Conservation (phyloP, 2,888 invertebrate species). For the Metacarcinus magister region DNA sequence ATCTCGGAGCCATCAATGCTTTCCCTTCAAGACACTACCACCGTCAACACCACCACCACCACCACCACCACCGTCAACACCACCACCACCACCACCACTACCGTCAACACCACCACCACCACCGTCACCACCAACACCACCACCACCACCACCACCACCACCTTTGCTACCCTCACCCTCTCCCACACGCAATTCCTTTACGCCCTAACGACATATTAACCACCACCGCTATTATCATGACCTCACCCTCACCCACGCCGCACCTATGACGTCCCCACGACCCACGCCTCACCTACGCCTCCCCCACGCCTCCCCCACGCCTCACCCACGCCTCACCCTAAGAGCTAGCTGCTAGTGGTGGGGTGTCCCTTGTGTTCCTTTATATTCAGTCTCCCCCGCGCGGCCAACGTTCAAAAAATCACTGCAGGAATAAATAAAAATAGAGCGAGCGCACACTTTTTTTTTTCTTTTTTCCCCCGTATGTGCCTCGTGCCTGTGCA, state of each 20-base stretch:
- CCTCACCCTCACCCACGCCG: too few relatives aligned
- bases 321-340: not conserved
- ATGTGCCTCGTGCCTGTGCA: not conserved
- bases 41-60: not conserved
- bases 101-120: not conserved
- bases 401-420: not conserved
- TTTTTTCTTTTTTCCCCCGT: not conserved
- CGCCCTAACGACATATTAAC: constrained; percentile 27
- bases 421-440: not conserved
- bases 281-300: not conserved
- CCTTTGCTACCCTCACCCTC: not conserved
- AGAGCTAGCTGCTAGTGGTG: not conserved
- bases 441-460: not conserved
- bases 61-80: not conserved
- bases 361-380: not conserved
- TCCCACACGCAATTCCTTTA: constrained; percentile 14
- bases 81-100: not conserved
- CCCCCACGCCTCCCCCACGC: not conserved
- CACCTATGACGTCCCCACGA: not conserved
- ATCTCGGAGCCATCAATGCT: too few relatives aligned
- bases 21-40: too few relatives aligned
- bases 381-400: not conserved
- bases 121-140: not conserved
- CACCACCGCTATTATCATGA: not conserved
- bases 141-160: not conserved